Conservation (phyloP, 2,113 vertebrate genomes). For the Ceuthmochares aereus region DNA sequence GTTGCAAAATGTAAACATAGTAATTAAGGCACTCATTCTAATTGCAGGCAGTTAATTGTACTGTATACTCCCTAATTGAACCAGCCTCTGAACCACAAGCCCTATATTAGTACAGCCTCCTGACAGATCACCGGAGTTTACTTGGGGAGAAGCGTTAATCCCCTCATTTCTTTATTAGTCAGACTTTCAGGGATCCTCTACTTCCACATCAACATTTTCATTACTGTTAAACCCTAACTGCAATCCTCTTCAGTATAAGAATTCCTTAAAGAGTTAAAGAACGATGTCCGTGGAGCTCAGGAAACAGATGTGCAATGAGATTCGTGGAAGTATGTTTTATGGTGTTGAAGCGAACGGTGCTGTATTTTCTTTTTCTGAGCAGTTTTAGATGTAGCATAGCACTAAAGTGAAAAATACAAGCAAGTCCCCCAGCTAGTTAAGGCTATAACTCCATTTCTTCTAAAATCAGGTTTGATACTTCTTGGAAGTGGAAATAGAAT, state of each 20-base stretch:
- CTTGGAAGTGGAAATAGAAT: neutral
- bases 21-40: constrained; percentile 43
- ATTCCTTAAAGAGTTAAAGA: neutral
- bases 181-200: neutral
- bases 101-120: neutral
- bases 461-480: neutral
- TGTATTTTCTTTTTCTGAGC: neutral
- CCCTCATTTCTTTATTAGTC: neutral
- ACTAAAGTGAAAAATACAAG: neutral
- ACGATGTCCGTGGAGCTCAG: neutral
- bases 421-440: neutral
- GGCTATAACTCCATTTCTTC: neutral
- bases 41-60: constrained; percentile 53
- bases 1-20: constrained; percentile 35
- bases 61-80: constrained; percentile 11
- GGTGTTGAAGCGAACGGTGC: neutral
- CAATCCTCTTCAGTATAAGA: neutral
- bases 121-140: neutral
- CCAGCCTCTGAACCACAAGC: neutral
- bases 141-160: neutral
- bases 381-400: neutral
- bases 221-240: neutral
- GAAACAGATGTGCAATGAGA: neutral
- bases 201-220: neutral
- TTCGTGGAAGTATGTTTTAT: neutral